Conservation (phyloP, 2,113 vertebrate species). For the Dipodomys merriami region DNA sequence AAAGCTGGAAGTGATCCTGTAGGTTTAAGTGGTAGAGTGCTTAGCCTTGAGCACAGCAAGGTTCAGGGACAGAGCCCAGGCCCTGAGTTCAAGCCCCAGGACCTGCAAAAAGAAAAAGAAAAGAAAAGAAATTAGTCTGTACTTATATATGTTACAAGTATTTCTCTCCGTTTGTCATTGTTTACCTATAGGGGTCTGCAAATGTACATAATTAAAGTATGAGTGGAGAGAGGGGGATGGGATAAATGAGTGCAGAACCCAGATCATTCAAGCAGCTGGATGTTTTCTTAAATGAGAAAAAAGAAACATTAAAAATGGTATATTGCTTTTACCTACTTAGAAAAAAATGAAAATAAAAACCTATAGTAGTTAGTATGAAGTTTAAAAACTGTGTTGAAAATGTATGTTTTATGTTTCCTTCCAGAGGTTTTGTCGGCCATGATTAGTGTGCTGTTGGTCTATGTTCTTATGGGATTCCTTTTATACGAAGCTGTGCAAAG, state of each 20-base stretch:
- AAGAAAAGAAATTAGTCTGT: no score
- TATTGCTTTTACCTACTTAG: neutral
- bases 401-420: slow-evolving; percentile 69
- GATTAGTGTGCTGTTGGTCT: slow-evolving; percentile 95
- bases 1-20: no score
- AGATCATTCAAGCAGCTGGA: neutral
- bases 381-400: slow-evolving; percentile 15
- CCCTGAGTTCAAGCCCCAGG: no score
- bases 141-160: no score
- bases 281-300: slow-evolving; percentile 37
- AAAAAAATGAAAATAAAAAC: slow-evolving; percentile 29
- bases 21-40: no score
- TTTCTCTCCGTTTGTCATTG: neutral
- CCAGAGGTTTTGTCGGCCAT: slow-evolving; percentile 96
- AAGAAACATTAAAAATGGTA: neutral
- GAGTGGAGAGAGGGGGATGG: neutral
- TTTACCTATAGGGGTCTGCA: neutral
- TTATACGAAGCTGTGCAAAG: slow-evolving; percentile 96
- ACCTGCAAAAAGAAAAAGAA: no score
- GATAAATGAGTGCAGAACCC: neutral
- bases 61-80: no score
- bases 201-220: slow-evolving; percentile 13
- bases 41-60: no score
- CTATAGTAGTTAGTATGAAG: neutral
- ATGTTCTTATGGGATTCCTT: slow-evolving; percentile 93